Base-by-base conservation (phyloP, 2,797 vertebrate species). In the Periparus ater region DNA sequence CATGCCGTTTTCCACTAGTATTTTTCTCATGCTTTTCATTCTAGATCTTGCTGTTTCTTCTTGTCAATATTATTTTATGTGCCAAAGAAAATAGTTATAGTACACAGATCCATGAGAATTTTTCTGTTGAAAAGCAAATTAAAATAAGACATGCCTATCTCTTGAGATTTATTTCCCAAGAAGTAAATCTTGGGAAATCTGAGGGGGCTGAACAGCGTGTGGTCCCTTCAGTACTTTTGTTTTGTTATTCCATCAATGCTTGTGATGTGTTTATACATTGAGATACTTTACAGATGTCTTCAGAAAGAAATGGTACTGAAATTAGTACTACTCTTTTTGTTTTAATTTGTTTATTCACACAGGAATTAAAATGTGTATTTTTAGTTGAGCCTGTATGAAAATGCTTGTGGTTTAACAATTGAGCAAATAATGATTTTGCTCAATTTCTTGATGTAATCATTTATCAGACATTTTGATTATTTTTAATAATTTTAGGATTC, bases 401-500 rank as follows among this genome's bases (percentile, higher is more conserved):
- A 50, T 47, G 8, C 29, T 65, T 34, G 11, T 40, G 11, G 14
- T 45, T 79, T 75, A 81, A 27, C 18, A 53, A 17, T 23, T 74
- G 45, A 91, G 20, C 29, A 60, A 54, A 57, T 82, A 66, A 42
- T 3, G 3, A 15, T 55, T 88, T 77, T 48, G 6, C 12, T 77
- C 21, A 13, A 8, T 84, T 88, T 91, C 26, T 50, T 45, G 23
- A 72, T 36, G 36, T 61, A 60, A 42, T 72, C 63, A 8, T 36
- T 80, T 62, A 25, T 50, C 5, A 58, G 44, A 36, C 19, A 17
- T 38, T 70, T 73, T 55, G 9, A 36, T 55, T 34, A 53, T 62
- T 51, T 62, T 7, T 1, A 36, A 70, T 38, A 0, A 47, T 21
- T 71, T 55, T 44, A 71, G 27, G 4, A 32, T 75, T 85, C 0